Evolutionary conservation across 2,888 invertebrate species (phyloP), one percentile per base, ranked within the genome.

Genomic region (Alitta virens): DNA sequence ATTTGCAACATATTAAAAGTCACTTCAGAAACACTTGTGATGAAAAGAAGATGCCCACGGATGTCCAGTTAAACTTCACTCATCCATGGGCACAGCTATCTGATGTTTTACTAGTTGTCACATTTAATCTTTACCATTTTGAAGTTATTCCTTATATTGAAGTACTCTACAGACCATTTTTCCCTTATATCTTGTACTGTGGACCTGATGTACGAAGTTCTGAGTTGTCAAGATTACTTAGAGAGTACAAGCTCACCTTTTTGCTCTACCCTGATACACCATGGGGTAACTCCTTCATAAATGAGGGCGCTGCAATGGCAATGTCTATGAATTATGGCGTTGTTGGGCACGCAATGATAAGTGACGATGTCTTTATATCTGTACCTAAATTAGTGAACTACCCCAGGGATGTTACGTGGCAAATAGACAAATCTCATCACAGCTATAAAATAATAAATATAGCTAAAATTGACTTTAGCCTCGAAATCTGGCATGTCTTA

Each of bases 101-200:
- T 1, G 56, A 65, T 16, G 52, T 69, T 16, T 16, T 69, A 7
- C 60, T 69, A 18, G 14, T 69, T 2, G 52, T 69, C 12, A 43
- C 58, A 3, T 69, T 69, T 59, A 69, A 69, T 42, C 43, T 57
- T 5, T 62, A 62, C n/a, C 59, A 60, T 25, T 69, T 69, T 53
- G 63, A 64, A 9, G 61, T 57, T 26, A 67, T 69, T 42, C 69
- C 69, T 25, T 62, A 63, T 25, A 23, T 68, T 21, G 70, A 70
- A 60, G 25, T 59, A 1, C 59, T 69, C 18, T 69, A 70, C 27
- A 40, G 68, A 9, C 50, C 62, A 16, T 66, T 68, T 53, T 70
- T 69, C 40, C 68, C 68, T 3, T 26, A 60, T 40, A 63, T 68
- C 5, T 24, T 69, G 23, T 70, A 68, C 58, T 70, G 70, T 56